Base-by-base conservation (phyloP, 2,888 invertebrate genomes). In the Drosophila sordidula region DNA sequence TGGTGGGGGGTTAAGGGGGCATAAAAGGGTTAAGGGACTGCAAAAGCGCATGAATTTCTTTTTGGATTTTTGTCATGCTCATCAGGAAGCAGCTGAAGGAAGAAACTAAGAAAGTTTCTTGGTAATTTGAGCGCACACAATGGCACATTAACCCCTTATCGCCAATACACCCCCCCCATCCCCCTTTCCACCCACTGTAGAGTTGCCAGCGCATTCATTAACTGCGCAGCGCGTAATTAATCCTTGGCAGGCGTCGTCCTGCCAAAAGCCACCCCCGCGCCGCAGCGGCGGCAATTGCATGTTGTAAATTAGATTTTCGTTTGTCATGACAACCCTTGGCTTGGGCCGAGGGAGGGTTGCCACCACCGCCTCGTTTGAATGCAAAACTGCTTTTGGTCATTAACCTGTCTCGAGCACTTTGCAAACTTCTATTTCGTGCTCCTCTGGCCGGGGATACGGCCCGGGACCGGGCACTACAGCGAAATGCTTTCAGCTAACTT, bases 381-480 rank as follows among this genome's bases (percentile, higher is more conserved):
- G 87, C 86, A 86, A 86, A 86, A 86, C 89, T 75, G 82, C 63
- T 75, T 74, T 87, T 86, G 86, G 89, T 86, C 86, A 89, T 86
- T 86, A 86, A 86, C 85, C 89, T 89, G 89, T 82, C 81, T 79
- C 68, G 71, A 80, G 88, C 89, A 84, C 88, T 87, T 84, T 84
- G 88, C 70, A 71, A 71, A 34, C 34, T 34, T 12, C 34, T 11
- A 8, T 46, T 47, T 49, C 29, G 9, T 29, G 29, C 9, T 3
- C 1, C 3, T 3, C 22, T 0, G 3, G 22, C 29, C 8, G 9
- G 29, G 2, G 8, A 22, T 22, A 2, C 3, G 29, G 8, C 14
- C 16, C 16, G 8, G 11, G 38, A n/a, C 8, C 29, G 3, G 29
- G n/a, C 34, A 14, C 49, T 64, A 84, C 88, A 84, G 69, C 61